Evolutionary conservation across 1,140 invertebrate species (phyloP), one percentile per base, ranked within the genome.

Genomic region (Wiebesia pumilae): DNA sequence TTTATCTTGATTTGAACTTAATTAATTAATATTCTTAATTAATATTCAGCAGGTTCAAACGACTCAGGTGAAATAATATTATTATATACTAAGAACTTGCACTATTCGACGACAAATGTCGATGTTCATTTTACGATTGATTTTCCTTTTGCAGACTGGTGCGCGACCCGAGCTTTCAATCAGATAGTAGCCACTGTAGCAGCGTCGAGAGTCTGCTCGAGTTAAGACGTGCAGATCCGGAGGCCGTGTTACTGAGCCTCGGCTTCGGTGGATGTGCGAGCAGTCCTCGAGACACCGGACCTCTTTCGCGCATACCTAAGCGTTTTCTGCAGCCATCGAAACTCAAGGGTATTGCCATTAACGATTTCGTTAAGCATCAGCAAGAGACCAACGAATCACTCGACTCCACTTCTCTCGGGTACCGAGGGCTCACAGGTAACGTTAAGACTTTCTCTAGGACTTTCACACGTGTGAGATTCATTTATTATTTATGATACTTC

Each of bases 171-270:
- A 96, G 95, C 27, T 92, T 95, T 35, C 95, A 96, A 93, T 96
- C 96, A 65, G 96, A 97, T 91, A 96, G 95, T 51, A 97, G 96
- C 91, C 95, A 96, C 85, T 96, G 96, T 87, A 96, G 96, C 79
- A 96, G 96, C 90, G 96, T 97, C 24, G 95, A 97, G 90, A 96
- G 96, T 90, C 94, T 97, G 71, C 91, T 97, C 86, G 96, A 97
- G 88, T 93, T 96, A 16, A 93, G 97, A 82, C 95, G 95, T 90
- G 95, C 96, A 7, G 96, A 97, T 93, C 96, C 97, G 2, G 96
- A 97, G 92, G 96, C 96, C 71, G 95, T 97, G 47, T 91, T 97
- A 9, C 88, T 97, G 35, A 95, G 95, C 71, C 93, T 96, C 79
- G 97, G 96, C n/a, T 96, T 97, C 93, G 93, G 94, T 80, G 92